Evolutionary conservation across 2,797 vertebrate species (phyloP).

Genomic region (Sebastes hopkinsi): DNA sequence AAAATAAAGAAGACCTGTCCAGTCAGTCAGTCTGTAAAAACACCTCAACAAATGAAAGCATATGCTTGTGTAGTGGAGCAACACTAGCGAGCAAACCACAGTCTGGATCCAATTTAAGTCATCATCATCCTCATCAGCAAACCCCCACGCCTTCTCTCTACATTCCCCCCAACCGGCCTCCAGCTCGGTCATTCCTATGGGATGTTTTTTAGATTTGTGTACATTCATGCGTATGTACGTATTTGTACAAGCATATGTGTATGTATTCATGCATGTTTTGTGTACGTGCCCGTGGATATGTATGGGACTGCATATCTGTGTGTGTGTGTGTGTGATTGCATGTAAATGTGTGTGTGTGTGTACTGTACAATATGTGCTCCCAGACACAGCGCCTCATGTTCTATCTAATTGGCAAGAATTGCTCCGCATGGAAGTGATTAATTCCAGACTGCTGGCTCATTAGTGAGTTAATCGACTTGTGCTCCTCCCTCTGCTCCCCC

Average conservation of each 20-base stretch:
- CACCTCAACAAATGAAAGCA: slow-evolving; percentile 73
- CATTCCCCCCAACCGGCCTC: slow-evolving; percentile 14
- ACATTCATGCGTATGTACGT: background rate
- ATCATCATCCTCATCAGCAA: slow-evolving; percentile 70
- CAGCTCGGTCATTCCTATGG: slow-evolving; percentile 39
- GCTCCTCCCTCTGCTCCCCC: slow-evolving; percentile 10
- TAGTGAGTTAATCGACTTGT: slow-evolving; percentile 82
- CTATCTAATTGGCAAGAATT: slow-evolving; percentile 79
- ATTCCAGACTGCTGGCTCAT: slow-evolving; percentile 85
- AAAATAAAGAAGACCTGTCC: slow-evolving; percentile 43
- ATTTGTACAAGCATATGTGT: background rate
- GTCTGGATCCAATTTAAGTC: slow-evolving; percentile 84
- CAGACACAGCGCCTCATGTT: slow-evolving; percentile 72
- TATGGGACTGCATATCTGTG: background rate
- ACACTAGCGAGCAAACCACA: slow-evolving; percentile 39
- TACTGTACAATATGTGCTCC: slow-evolving; percentile 53
- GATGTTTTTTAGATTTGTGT: slow-evolving; percentile 27
- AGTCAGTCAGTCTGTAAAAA: slow-evolving; percentile 74
- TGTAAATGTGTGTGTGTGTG: slow-evolving; percentile 16
- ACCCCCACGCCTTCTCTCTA: background rate
- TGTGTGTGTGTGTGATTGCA: slow-evolving; percentile 20
- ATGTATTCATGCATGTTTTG: background rate
- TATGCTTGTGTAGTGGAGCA: slow-evolving; percentile 59
- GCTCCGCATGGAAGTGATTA: slow-evolving; percentile 84
- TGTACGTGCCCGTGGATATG: background rate